Evolutionary conservation across 64 coral and sea anemone species (phyloP), one percentile per base, ranked within the genome.

Genomic region (Stylophora pistillata): DNA sequence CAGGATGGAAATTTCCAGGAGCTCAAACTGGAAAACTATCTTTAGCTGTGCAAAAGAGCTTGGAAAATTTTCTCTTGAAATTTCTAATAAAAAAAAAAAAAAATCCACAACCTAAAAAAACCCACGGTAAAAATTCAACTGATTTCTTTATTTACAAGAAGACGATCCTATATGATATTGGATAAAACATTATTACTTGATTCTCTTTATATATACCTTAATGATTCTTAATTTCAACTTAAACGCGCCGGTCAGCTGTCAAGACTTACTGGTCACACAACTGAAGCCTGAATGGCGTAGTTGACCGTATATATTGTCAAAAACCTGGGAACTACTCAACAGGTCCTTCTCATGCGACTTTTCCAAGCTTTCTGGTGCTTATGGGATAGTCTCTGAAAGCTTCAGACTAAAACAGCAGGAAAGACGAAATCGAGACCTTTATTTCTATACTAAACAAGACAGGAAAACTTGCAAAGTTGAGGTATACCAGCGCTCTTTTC

Each of bases 261-360:
- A 9, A 15, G 60, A 92, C 47, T 70, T 86, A 86, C 82, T 21
- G 62, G 60, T 86, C 90, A 92, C 59, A 62, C 72, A 73, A 92
- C 53, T 92, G 82, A 92, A 83, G 90, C 82, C 74, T 71, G 18
- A 92, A 87, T 87, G 63, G 85, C 74, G 74, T 54, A 57, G 15
- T 71, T 92, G 90, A 92, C 90, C 84, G 61, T 92, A 71, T 58
- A 55, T 85, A 76, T 91, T 73, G n/a, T 82, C 31, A n/a, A 30
- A 71, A 74, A 53, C 78, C 71, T 91, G 79, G 69, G 71, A 78
- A 91, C 89, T 91, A 91, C 71, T 91, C 25, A 78, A 78, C 75
- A 57, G 75, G 75, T 23, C 53, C 54, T 77, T 91, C 83, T 0
- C 71, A 41, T 60, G 57, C 7, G 79, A 25, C 81, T 84, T 84